A percentile compares a stretch with the other conserved stretches of the same genome.
phyloP scores from a whole-genome alignment of 2,113 vertebrate species.

The Ptilonorhynchus violaceus region DNA sequence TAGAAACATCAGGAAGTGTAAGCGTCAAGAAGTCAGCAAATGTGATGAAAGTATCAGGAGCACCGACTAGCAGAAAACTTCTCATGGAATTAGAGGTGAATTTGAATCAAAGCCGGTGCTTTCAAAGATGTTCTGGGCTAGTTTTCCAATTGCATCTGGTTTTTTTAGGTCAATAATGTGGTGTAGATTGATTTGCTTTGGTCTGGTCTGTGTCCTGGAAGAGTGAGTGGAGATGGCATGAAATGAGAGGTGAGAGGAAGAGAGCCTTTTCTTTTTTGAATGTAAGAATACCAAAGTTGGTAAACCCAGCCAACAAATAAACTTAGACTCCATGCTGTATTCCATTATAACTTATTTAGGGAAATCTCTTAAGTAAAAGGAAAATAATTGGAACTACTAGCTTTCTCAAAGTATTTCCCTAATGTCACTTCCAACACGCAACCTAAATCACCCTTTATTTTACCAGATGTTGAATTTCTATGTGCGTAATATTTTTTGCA shows the following conservation, averaged over 20 bases:
- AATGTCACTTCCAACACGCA: not conserved
- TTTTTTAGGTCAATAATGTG: not conserved
- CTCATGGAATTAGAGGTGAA: not conserved
- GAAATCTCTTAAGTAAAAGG: not conserved
- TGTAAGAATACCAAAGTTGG: not conserved
- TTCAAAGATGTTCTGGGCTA: not conserved
- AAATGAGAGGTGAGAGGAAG: not conserved
- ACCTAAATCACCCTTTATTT: not conserved
- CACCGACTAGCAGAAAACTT: not conserved
- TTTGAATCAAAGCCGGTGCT: not conserved
- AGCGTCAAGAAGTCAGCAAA: not conserved
- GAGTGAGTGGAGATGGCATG: not conserved
- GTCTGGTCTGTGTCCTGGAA: not conserved
- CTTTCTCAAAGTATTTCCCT: not conserved
- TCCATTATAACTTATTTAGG: not conserved
- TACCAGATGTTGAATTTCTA: not conserved
- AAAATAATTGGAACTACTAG: not conserved
- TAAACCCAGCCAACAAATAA: not conserved
- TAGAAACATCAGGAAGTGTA: not conserved
- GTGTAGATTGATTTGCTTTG: not conserved
- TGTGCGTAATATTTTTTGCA: not conserved
- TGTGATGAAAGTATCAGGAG: not conserved
- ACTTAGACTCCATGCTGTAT: not conserved
- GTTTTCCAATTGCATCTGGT: not conserved
- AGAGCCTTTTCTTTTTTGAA: not conserved